phyloP scores from a whole-genome alignment of 1,140 invertebrate genomes.

The Bombus confusus region DNA sequence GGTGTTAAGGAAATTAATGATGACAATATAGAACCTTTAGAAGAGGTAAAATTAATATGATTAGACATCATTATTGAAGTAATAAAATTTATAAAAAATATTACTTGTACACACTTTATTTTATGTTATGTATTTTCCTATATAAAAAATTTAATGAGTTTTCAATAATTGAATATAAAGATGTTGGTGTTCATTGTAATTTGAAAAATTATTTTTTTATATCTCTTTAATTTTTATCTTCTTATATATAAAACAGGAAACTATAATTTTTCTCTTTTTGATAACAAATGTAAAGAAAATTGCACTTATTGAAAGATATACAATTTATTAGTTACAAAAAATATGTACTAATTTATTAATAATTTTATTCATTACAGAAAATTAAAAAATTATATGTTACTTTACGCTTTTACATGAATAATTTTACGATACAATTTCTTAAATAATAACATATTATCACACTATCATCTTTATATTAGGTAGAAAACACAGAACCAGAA shows the following conservation, averaged over 20 bases:
- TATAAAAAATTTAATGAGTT: not conserved
- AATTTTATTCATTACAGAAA: not conserved
- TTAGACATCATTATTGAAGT: not conserved
- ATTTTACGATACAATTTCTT: not conserved
- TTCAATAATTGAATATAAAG: not conserved
- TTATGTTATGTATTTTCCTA: not conserved
- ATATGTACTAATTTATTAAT: not conserved
- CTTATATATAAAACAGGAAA: not conserved
- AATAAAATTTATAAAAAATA: not conserved
- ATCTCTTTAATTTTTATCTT: not conserved
- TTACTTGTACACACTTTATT: not conserved
- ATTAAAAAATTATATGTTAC: not conserved
- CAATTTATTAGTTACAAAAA: not conserved
- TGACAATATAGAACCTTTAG: conserved; percentile 76
- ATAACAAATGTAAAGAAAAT: not conserved
- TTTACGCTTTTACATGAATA: not conserved
- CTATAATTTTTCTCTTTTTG: not conserved
- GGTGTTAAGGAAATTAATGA: conserved; percentile 75
- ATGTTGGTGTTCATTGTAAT: not conserved
- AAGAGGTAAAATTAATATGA: conserved; percentile 75
- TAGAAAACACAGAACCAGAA: conserved; percentile 73
- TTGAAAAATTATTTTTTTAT: not conserved
- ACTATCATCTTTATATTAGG: conserved; percentile 45
- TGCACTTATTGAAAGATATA: not conserved
- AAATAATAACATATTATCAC: not conserved